Base-by-base conservation (phyloP, 2,888 invertebrate genomes). In the Schrankia costaestrigalis region DNA sequence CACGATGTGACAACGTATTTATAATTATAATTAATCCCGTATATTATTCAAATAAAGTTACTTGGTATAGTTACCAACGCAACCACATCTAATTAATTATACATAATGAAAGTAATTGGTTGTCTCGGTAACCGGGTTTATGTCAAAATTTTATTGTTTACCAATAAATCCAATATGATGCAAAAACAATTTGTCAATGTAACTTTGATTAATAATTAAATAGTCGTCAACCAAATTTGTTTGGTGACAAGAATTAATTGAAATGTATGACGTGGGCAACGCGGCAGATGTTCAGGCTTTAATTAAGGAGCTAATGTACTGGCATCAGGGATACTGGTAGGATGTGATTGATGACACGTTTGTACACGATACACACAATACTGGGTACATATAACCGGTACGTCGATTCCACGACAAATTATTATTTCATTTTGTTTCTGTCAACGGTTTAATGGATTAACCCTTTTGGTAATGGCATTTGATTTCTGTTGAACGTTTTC, bases 291-390 rank as follows among this genome's bases (percentile, higher is more conserved):
- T 75, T 71, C 60, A 54, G 57, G 75, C 72, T 78, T 83, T 82
- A 84, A 85, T 84, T 84, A 85, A 82, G 81, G 80, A 80, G 78
- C 75, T 77, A 79, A 81, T 82, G 78, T 78, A 83, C 78, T 72
- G 76, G 62, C 68, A 65, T 56, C 54, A 46, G 51, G 58, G 55
- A 58, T 59, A 65, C 58, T 56, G 46, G 39, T 51, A 71, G 65
- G 64, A 60, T 68, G 67, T 83, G 84, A 84, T 84, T 81, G 81
- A 84, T 84, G 77, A 74, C 59, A 43, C 53, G 45, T 46, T 47
- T 38, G 50, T 46, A 51, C 47, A 54, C 43, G 36, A 40, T 24
- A 42, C 30, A 38, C 29, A 46, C 33, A 26, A 9, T 18, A 7
- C 7, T 23, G 23, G 15, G 13, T 13, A 19, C 13, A 7, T 32